Evolutionary conservation across 2,113 vertebrate genomes (phyloP).

Genomic region (Talpa occidentalis): DNA sequence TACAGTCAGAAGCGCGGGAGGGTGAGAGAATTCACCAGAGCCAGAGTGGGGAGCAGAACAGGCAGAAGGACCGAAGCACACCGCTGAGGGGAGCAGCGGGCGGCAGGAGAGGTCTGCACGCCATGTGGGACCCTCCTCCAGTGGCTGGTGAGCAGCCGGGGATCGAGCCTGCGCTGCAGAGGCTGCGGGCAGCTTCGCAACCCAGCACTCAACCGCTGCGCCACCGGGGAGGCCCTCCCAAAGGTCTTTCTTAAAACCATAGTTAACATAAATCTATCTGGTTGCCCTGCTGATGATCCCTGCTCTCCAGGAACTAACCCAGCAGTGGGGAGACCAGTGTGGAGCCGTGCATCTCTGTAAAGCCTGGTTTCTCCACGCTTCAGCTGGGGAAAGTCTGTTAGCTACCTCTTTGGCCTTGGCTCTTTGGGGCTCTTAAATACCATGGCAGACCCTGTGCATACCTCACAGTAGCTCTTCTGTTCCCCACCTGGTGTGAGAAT

Average conservation of each 20-base stretch:
- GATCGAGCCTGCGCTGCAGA: too few relatives aligned
- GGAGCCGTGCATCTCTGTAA: neutral
- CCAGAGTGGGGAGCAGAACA: too few relatives aligned
- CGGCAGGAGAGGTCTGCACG: too few relatives aligned
- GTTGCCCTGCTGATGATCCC: neutral
- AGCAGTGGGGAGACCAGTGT: neutral
- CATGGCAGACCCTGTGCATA: accelerated
- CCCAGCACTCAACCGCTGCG: too few relatives aligned
- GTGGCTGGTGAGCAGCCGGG: too few relatives aligned
- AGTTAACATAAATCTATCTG: neutral
- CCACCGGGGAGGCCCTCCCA: too few relatives aligned
- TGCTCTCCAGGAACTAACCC: neutral
- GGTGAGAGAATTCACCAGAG: too few relatives aligned
- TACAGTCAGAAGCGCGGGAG: too few relatives aligned
- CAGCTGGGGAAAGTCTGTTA: neutral
- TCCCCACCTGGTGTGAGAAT: neutral
- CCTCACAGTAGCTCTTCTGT: neutral
- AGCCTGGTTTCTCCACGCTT: neutral
- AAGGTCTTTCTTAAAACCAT: neutral
- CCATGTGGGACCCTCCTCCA: too few relatives aligned
- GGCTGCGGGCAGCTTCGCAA: too few relatives aligned
- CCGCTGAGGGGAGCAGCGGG: too few relatives aligned
- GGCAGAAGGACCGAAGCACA: too few relatives aligned
- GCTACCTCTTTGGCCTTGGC: neutral
- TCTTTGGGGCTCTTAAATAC: neutral